A percentile compares a stretch with the other conserved stretches of the same genome.
phyloP scores from a whole-genome alignment of 2,797 vertebrate genomes.

The Alca torda region DNA sequence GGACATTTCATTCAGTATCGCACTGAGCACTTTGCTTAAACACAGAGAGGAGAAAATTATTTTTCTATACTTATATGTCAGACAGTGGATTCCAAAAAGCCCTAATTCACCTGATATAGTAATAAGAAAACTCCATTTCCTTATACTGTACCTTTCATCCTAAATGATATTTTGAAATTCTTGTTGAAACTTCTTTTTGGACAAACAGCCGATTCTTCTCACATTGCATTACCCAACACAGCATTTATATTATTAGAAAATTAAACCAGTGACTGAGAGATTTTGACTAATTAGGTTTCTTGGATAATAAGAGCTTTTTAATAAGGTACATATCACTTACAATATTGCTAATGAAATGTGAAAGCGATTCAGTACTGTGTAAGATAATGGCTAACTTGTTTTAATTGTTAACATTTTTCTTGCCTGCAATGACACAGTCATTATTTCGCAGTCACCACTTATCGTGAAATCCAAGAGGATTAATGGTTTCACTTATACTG shows the following conservation, averaged over 20 bases:
- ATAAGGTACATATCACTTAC: conserved; percentile 87
- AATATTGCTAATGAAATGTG: conserved; percentile 90
- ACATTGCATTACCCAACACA: conserved; percentile 33
- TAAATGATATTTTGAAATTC: background rate
- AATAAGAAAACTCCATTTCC: background rate
- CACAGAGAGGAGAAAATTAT: background rate
- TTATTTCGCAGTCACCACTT: conserved; percentile 98
- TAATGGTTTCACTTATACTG: conserved; percentile 99
- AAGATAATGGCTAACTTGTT: conserved; percentile 93
- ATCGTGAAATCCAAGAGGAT: conserved; percentile 97
- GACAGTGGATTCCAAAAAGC: background rate
- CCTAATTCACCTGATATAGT: background rate
- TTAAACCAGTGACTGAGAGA: conserved; percentile 74
- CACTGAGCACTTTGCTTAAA: background rate
- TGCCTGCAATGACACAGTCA: conserved; percentile 94
- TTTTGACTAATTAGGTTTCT: conserved; percentile 88
- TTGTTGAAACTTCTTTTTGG: conserved; percentile 22
- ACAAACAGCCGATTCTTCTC: conserved; percentile 50
- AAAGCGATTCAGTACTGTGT: conserved; percentile 81
- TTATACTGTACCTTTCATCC: background rate
- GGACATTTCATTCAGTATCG: background rate
- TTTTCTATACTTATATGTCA: background rate
- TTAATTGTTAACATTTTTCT: conserved; percentile 98
- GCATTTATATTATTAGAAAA: conserved; percentile 76
- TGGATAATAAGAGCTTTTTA: conserved; percentile 85